Conservation (phyloP, 2,113 vertebrate genomes). For the Mesocricetus auratus region DNA sequence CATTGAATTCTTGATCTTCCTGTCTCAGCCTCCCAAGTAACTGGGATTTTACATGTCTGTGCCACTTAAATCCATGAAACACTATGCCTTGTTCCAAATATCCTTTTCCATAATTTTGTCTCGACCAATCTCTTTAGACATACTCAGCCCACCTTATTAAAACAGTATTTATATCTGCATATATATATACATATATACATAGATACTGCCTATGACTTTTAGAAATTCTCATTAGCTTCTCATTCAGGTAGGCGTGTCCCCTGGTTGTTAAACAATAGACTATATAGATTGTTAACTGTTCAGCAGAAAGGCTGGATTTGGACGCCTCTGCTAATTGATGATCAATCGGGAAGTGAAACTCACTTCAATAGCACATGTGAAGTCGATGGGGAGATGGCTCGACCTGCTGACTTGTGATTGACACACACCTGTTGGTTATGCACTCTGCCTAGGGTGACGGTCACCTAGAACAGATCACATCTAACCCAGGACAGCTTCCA, state of each 20-base stretch:
- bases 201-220: neutral
- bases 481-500: neutral
- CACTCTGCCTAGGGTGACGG: neutral
- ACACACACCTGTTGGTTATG: neutral
- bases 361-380: neutral
- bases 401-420: conserved; percentile 48
- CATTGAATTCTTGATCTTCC: neutral
- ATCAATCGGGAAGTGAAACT: conserved; percentile 61
- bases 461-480: neutral
- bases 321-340: conserved; percentile 51
- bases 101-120: neutral
- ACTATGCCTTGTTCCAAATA: neutral
- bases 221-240: neutral
- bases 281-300: conserved; percentile 14
- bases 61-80: neutral
- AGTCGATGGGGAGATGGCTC: conserved; percentile 33
- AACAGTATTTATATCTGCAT: neutral
- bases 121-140: neutral
- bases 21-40: neutral
- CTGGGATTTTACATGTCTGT: neutral
- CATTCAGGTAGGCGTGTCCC: neutral
- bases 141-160: neutral
- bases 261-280: neutral
- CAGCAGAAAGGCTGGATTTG: conserved; percentile 26
- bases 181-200: neutral